Percentiles rank a stretch among this genome's conserved stretches.
phyloP scores from a whole-genome alignment of 1,140 invertebrate genomes.

The Papilio polytes region DNA sequence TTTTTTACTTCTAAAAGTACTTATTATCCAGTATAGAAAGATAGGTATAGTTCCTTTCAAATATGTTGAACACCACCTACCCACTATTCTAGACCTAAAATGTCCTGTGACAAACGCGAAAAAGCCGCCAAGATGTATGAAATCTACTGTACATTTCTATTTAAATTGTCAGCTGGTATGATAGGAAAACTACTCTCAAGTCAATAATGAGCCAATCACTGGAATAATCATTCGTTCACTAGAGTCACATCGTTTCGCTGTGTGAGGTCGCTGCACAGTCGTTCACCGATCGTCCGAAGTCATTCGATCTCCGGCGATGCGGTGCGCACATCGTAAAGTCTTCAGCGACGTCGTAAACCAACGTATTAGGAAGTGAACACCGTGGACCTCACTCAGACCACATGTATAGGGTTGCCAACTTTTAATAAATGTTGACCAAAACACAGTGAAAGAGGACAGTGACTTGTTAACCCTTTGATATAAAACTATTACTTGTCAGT shows the following conservation, averaged over 20 bases:
- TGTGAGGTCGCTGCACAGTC: constrained; percentile 15
- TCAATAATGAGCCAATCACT: background rate
- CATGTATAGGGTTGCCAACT: background rate
- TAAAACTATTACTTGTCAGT: background rate
- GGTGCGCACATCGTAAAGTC: constrained; percentile 2
- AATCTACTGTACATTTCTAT: too few species aligned
- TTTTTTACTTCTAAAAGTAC: too few species aligned
- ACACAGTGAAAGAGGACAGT: background rate
- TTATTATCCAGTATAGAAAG: too few species aligned
- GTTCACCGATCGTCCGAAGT: background rate
- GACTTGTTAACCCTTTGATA: background rate
- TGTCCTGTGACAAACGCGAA: too few species aligned
- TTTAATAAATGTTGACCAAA: background rate
- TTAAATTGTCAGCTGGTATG: too few species aligned
- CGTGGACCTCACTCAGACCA: constrained; percentile 1
- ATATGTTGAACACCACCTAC: too few species aligned
- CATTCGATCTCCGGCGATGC: constrained; percentile 9
- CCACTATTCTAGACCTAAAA: too few species aligned
- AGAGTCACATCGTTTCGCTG: background rate
- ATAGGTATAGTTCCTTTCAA: too few species aligned
- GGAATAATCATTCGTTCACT: background rate
- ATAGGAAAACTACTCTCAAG: background rate
- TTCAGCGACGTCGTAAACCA: constrained; percentile 13
- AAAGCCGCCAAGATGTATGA: too few species aligned
- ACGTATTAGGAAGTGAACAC: constrained; percentile 27